Evolutionary conservation across 2,797 vertebrate genomes (phyloP), one percentile per base, ranked within the genome.

Genomic region (Hirundo rustica): DNA sequence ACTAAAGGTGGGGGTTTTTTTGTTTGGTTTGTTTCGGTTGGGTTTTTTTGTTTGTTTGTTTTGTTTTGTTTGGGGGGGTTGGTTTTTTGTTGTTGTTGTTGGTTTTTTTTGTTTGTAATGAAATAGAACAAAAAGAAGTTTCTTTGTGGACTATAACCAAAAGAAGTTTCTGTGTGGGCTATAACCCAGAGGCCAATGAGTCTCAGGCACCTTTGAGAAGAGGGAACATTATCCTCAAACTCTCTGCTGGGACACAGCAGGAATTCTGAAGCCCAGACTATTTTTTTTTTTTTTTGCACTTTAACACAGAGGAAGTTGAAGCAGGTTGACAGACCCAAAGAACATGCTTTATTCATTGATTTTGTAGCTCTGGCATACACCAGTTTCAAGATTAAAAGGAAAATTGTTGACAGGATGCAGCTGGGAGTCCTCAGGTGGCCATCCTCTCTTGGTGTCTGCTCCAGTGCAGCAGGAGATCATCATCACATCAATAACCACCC

Each of bases 371-470:
- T 55, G 30, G 15, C 18, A 62, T 25, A 36, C 32, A 29, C 10
- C 14, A 70, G 16, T 11, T 60, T 65, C 42, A 71, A 74, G 22
- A 18, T 73, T 48, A 55, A 80, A 61, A 25, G 26, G 32, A 51
- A 80, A 81, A 53, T 16, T 61, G 4, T 34, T 34, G 13, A 29
- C 2, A 3, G 48, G 50, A 44, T 15, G 17, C 13, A 58, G 7
- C 2, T 0, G 0, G 29, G 51, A 23, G 15, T 62, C 55, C n/a
- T 88, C 55, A 55, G 53, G 25, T 32, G 36, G 48, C 25, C 0
- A 0, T 68, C 29, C 32, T 57, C 54, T 78, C 42, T 54, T 51
- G 29, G 20, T 51, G 29, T 79, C 57, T 23, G 5, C 53, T 84
- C 36, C 48, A 36, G 47, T 25, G 54, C 22, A 38, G 29, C 40